Evolutionary conservation across 1,140 invertebrate genomes (phyloP).

Genomic region (Saccostrea echinata): DNA sequence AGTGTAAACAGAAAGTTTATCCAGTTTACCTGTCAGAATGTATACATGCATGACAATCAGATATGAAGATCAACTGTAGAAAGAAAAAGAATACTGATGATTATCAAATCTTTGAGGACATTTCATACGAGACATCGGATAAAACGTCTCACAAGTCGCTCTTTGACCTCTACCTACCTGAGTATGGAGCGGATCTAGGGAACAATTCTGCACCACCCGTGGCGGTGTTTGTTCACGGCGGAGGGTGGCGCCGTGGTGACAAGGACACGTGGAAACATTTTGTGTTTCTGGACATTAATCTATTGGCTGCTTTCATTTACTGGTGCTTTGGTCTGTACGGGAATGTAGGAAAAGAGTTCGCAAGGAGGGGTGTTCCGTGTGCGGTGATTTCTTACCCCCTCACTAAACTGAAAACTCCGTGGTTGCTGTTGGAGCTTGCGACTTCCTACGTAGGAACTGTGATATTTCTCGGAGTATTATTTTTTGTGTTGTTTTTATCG

Average conservation of each 20-base stretch:
- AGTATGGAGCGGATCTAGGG: not conserved
- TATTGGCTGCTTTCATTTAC: conserved; percentile 47
- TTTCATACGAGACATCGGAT: conserved; percentile 6
- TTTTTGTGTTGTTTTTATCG: not conserved
- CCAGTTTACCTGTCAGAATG: not conserved
- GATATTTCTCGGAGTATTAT: not conserved
- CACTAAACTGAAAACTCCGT: conserved; percentile 42
- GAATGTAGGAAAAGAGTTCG: conserved; percentile 55
- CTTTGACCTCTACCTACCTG: conserved; percentile 20
- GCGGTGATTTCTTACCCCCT: conserved; percentile 58
- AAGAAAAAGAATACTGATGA: not conserved
- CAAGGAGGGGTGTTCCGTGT: conserved; percentile 55
- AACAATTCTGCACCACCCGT: conserved; percentile 25
- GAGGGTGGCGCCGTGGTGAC: conserved; percentile 62
- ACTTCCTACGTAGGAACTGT: conserved; percentile 47
- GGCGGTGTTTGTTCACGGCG: conserved; percentile 63
- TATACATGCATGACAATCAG: not conserved
- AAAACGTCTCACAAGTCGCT: conserved; percentile 15
- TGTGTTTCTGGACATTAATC: conserved; percentile 53
- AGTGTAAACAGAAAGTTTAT: not conserved
- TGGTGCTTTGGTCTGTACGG: conserved; percentile 50
- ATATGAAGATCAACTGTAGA: not conserved
- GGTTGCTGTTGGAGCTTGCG: conserved; percentile 49
- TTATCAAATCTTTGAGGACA: not conserved
- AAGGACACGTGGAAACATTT: conserved; percentile 60